Evolutionary conservation across 2,797 vertebrate genomes (phyloP), one percentile per base, ranked within the genome.

Genomic region (Pangasius larnaudii): DNA sequence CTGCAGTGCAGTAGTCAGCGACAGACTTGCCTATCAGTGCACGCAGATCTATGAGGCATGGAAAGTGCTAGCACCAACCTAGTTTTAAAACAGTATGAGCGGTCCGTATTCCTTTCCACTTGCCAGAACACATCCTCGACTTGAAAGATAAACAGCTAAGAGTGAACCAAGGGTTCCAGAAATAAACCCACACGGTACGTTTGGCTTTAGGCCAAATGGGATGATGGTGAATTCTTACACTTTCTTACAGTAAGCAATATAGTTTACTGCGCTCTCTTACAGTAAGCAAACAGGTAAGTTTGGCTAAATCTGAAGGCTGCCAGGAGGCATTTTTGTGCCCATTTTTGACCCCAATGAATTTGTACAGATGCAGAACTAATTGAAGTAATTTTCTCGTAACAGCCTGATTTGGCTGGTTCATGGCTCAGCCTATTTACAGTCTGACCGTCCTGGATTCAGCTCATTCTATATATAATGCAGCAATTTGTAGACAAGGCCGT

Each of bases 31-130:
- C 91, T 90, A 90, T 90, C 91, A 90, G 87, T 86, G 89, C 89
- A 78, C 83, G 88, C 87, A 87, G 83, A 91, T 91, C 91, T 90
- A 89, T 90, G 88, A 91, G 84, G 49, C 91, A 90, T 89, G 88
- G 88, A 89, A 89, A 91, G 61, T 85, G 85, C 88, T 80, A 53
- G 83, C 85, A 74, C 65, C 72, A 85, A 83, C 88, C 84, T 85
- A 89, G 83, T 80, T 84, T 65, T 83, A 84, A 87, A 89, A 88
- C 86, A 89, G 49, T 87, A 90, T 86, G 80, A 61, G 56, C 5
- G 83, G 81, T 85, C 87, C 86, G 30, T 82, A 78, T 51, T 84
- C 69, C 2, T 16, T 59, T 59, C 39, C 42, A 65, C 36, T 63
- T 77, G 24, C 85, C 85, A 46, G 58, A 77, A 58, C 36, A 27